Conservation (phyloP, 2,888 invertebrate species). For the Caenorhabditis sp. region DNA sequence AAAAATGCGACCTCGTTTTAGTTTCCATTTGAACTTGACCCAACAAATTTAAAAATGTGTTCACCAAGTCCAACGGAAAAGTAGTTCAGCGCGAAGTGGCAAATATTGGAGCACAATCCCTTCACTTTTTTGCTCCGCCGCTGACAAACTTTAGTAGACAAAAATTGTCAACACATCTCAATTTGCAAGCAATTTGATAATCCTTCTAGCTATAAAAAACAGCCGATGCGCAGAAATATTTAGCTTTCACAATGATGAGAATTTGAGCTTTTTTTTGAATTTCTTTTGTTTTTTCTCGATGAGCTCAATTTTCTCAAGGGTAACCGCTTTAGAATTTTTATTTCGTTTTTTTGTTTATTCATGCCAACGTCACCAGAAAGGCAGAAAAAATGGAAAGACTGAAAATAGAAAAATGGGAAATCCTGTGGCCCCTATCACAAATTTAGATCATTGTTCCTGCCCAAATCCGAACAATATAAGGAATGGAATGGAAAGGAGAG, state of each 20-base stretch:
- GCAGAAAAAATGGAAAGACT: neutral
- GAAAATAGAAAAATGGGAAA: slow-evolving; percentile 2
- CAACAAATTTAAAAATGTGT: slow-evolving; percentile 3
- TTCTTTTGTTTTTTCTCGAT: neutral
- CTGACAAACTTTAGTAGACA: slow-evolving; percentile 13
- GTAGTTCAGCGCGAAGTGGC: slow-evolving; percentile 43
- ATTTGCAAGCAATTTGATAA: slow-evolving; percentile 49
- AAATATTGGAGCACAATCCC: slow-evolving; percentile 40
- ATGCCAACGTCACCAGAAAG: neutral
- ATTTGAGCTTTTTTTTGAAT: slow-evolving; percentile 29
- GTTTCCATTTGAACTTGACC: neutral
- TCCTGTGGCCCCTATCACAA: neutral
- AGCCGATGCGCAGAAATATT: neutral
- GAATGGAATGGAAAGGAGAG: neutral
- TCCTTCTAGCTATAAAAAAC: neutral
- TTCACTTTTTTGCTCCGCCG: slow-evolving; percentile 1
- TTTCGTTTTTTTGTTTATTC: slow-evolving; percentile 11
- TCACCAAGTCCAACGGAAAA: slow-evolving; percentile 16
- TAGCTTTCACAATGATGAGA: slow-evolving; percentile 33
- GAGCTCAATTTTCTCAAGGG: slow-evolving; percentile 33
- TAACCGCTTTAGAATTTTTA: neutral
- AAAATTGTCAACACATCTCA: slow-evolving; percentile 25
- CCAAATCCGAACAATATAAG: neutral
- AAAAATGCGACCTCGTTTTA: too few relatives aligned
- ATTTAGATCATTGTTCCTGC: slow-evolving; percentile 1